Percentiles rank a stretch among this genome's conserved stretches.
Conservation (phyloP, 2,888 invertebrate genomes). For the Drosophila cognata region DNA sequence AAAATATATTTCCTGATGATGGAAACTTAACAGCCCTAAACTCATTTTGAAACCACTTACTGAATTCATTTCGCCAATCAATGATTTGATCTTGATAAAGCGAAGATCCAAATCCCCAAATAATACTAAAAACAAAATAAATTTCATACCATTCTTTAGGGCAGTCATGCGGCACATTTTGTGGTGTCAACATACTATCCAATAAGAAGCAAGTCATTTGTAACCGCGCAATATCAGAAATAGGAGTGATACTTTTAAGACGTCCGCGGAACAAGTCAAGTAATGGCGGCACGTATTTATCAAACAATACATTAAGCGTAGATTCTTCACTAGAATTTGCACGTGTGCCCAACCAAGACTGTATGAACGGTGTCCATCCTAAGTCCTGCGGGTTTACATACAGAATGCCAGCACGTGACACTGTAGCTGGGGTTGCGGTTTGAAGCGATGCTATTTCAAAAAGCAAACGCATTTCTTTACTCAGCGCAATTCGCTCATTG, state of each 20-base stretch:
- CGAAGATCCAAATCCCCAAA: constrained; percentile 98
- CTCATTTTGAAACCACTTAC: constrained; percentile 97
- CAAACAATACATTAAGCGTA: constrained; percentile 93
- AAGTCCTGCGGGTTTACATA: constrained; percentile 97
- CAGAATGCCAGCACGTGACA: constrained; percentile 96
- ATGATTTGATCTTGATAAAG: constrained; percentile 95
- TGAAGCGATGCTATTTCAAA: constrained; percentile 96
- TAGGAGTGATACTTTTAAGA: constrained; percentile 95
- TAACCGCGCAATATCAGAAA: constrained; percentile 95
- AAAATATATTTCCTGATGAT: constrained; percentile 92
- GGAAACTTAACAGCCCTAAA: constrained; percentile 97
- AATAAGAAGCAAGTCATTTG: constrained; percentile 94
- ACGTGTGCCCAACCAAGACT: constrained; percentile 94
- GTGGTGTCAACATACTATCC: constrained; percentile 92
- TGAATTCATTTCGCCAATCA: constrained; percentile 97
- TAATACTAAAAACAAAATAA: constrained; percentile 95
- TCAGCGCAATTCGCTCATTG: constrained; percentile 96
- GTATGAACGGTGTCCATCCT: constrained; percentile 96
- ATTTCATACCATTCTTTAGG: constrained; percentile 96
- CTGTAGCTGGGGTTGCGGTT: constrained; percentile 97
- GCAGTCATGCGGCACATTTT: constrained; percentile 93
- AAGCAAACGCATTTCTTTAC: constrained; percentile 94
- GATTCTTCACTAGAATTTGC: constrained; percentile 90
- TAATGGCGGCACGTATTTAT: constrained; percentile 95
- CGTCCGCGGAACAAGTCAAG: constrained; percentile 90